phyloP scores from a whole-genome alignment of 2,113 vertebrate species.

The Phycodurus eques region DNA sequence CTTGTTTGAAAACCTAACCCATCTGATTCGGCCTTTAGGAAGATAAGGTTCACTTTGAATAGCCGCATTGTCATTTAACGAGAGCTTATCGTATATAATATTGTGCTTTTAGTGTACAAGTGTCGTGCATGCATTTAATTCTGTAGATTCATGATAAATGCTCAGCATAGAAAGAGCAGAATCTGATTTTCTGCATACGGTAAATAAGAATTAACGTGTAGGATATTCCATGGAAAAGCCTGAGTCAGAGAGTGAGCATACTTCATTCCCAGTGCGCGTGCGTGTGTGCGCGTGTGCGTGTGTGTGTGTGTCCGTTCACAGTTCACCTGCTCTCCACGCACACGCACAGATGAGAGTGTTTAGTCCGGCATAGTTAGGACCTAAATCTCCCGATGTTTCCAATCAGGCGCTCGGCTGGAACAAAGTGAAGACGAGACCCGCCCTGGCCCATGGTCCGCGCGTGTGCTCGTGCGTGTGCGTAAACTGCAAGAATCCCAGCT shows the following conservation, averaged over 20 bases:
- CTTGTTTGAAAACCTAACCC: no score
- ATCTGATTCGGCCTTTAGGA: no score
- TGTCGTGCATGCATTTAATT: background rate
- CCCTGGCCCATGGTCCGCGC: slow-evolving; percentile 23
- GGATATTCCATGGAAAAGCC: slow-evolving; percentile 44
- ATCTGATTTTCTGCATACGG: background rate
- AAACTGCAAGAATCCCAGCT: slow-evolving; percentile 40
- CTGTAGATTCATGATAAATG: background rate
- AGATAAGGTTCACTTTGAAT: no score
- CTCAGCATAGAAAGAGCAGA: background rate
- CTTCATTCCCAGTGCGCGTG: slow-evolving; percentile 44
- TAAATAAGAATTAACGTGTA: background rate
- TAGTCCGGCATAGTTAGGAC: slow-evolving; percentile 67
- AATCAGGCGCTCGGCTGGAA: slow-evolving; percentile 68
- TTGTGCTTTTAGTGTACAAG: background rate
- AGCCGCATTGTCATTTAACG: no score
- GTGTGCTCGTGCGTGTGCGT: slow-evolving; percentile 9
- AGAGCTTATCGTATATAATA: background rate
- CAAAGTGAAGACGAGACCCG: slow-evolving; percentile 59
- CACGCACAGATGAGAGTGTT: slow-evolving; percentile 72
- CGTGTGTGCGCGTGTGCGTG: slow-evolving; percentile 1
- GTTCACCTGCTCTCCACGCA: slow-evolving; percentile 66
- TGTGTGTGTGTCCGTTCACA: slow-evolving; percentile 57
- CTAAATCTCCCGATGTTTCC: slow-evolving; percentile 66
- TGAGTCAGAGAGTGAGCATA: slow-evolving; percentile 53